Percentiles rank a stretch among this genome's conserved stretches.
These are phyloP conservation scores for Pseudoatta argentina DNA, from an alignment of 1,140 invertebrate species.

Conservation along the genomic window DNA sequence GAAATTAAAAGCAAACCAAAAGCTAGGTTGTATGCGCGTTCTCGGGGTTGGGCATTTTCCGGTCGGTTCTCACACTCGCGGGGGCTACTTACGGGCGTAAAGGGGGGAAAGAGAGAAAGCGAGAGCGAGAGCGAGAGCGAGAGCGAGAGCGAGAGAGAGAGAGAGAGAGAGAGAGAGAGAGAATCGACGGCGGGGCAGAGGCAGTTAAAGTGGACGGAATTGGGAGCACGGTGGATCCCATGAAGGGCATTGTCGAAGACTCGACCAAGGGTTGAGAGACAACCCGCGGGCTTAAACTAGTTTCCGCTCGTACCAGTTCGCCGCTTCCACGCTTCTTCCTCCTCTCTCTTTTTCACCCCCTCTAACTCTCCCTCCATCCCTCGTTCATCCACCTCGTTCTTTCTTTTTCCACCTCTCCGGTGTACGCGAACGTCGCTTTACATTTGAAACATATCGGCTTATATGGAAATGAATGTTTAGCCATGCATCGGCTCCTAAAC, in stretches of 20 bases:
- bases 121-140: not conserved
- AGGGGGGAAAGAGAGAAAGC: not conserved
- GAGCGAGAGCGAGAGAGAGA: not conserved
- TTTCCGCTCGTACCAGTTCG: constrained; percentile 74
- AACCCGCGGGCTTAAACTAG: constrained; percentile 74
- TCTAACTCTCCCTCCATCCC: constrained; percentile 43
- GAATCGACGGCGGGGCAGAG: constrained; percentile 55
- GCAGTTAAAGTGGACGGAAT: constrained; percentile 75
- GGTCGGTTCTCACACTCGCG: constrained; percentile 74
- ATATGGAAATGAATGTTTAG: constrained; percentile 83
- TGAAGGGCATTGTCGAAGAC: constrained; percentile 72
- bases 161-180: constrained; percentile 3
- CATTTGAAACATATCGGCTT: constrained; percentile 83
- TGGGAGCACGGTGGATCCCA: constrained; percentile 72
- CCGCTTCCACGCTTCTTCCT: constrained; percentile 51
- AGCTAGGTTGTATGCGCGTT: not conserved
- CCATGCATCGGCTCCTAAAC: constrained; percentile 76
- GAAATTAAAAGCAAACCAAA: constrained; percentile 2
- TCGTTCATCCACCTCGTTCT: constrained; percentile 61
- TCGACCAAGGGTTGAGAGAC: constrained; percentile 69
- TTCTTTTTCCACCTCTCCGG: constrained; percentile 69
- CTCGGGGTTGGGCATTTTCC: constrained; percentile 65
- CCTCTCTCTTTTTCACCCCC: constrained; percentile 58
- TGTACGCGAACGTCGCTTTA: constrained; percentile 71
- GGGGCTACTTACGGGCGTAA: constrained; percentile 46